Evolutionary conservation across 2,888 invertebrate species (phyloP).

Genomic region (Sminthurides aquaticus): DNA sequence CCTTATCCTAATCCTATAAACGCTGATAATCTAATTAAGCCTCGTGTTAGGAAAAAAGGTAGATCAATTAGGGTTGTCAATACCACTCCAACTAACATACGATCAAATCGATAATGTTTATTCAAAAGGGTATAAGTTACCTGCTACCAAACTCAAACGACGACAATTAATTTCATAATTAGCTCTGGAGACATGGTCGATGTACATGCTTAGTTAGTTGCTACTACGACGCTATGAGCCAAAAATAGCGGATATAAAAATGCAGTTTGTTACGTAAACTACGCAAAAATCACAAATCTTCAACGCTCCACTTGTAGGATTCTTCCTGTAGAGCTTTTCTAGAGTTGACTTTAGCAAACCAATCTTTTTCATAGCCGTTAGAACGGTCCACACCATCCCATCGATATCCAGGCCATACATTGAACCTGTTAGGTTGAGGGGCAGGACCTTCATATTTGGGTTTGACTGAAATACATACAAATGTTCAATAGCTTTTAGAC

Average conservation of each 20-base stretch:
- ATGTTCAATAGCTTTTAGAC: no score
- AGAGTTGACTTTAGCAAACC: slow-evolving; percentile 69
- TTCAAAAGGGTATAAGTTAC: no score
- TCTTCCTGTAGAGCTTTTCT: slow-evolving; percentile 71
- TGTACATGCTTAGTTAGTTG: no score
- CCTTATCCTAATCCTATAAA: no score
- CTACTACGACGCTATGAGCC: background rate
- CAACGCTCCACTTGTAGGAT: slow-evolving; percentile 87
- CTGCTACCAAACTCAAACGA: no score
- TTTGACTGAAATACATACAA: slow-evolving; percentile 50
- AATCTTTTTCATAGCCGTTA: slow-evolving; percentile 88
- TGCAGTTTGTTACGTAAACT: background rate
- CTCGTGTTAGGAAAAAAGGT: no score
- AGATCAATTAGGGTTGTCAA: no score
- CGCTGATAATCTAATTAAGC: no score
- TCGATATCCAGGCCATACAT: slow-evolving; percentile 83
- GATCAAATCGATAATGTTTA: no score
- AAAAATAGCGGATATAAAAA: background rate
- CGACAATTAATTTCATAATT: no score
- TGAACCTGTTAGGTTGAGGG: slow-evolving; percentile 79
- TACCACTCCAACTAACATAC: no score
- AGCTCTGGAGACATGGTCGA: no score
- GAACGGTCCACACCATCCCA: slow-evolving; percentile 99
- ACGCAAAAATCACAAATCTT: slow-evolving; percentile 58
- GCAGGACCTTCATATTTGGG: slow-evolving; percentile 75